Evolutionary conservation across 2,113 vertebrate species (phyloP).

Genomic region (Ciconia stormi): DNA sequence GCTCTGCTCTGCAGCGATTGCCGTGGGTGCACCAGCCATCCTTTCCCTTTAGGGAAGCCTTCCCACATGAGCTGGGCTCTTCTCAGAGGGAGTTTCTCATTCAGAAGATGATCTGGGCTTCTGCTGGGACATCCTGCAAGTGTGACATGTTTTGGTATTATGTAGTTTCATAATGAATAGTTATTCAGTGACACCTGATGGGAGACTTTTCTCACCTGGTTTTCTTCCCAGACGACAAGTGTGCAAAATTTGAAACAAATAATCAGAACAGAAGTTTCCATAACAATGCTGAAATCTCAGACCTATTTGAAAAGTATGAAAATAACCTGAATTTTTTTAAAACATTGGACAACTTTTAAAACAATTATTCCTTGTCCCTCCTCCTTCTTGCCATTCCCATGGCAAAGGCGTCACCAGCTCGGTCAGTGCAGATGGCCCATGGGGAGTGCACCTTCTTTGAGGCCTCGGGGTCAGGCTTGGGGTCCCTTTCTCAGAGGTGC

Average conservation of each 20-base stretch:
- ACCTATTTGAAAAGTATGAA: not conserved
- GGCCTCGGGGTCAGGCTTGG: not conserved
- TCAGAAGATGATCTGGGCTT: not conserved
- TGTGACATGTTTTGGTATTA: accelerated
- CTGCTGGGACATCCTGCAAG: not conserved
- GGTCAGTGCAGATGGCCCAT: not conserved
- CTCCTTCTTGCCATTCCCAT: not conserved
- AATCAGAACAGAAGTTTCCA: not conserved
- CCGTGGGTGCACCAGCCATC: not conserved
- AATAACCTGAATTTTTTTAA: not conserved
- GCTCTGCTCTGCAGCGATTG: not conserved
- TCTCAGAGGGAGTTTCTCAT: not conserved
- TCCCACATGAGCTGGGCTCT: not conserved
- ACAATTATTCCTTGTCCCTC: not conserved
- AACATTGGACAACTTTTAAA: not conserved
- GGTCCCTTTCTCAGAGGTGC: not conserved
- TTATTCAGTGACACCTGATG: not conserved
- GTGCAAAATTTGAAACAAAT: not conserved
- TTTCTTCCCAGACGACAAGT: not conserved
- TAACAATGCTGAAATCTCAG: not conserved
- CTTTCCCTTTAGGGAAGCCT: not conserved
- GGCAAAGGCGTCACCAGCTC: accelerated
- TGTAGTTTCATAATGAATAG: no score
- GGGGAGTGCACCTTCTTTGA: accelerated
- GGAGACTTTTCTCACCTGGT: not conserved